phyloP scores from a whole-genome alignment of 2,888 invertebrate genomes.

The Diaprepes abbreviatus region DNA sequence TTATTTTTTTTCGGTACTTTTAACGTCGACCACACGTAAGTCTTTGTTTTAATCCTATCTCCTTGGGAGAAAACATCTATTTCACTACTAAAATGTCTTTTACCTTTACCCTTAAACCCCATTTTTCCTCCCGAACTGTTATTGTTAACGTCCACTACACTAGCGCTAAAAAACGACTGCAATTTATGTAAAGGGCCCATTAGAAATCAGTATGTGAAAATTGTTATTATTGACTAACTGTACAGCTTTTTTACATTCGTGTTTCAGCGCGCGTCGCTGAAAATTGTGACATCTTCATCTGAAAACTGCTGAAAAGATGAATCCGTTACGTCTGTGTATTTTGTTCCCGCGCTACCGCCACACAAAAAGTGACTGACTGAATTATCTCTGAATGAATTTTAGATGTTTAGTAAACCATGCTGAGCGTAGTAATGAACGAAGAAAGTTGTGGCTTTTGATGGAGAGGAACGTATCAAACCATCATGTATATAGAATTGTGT shows the following conservation, averaged over 20 bases:
- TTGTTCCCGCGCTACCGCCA: constrained; percentile 19
- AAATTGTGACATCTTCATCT: constrained; percentile 9
- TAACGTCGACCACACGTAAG: constrained; percentile 71
- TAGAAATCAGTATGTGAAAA: constrained; percentile 43
- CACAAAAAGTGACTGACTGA: constrained; percentile 23
- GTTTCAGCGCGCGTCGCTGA: constrained; percentile 10
- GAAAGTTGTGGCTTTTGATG: constrained; percentile 24
- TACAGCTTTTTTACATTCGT: background rate
- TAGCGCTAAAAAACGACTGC: constrained; percentile 73
- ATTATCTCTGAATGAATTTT: constrained; percentile 33
- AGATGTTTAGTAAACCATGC: constrained; percentile 29
- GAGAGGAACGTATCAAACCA: constrained; percentile 13
- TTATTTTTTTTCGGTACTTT: constrained; percentile 70
- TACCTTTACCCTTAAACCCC: constrained; percentile 66
- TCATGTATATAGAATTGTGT: constrained; percentile 1
- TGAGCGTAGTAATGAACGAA: constrained; percentile 28
- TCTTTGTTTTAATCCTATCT: constrained; percentile 68
- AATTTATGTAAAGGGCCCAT: constrained; percentile 76
- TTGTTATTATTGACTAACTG: background rate
- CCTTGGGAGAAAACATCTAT: constrained; percentile 66
- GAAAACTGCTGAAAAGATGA: constrained; percentile 8
- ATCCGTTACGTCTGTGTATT: background rate
- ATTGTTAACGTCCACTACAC: constrained; percentile 69
- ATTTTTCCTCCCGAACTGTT: constrained; percentile 58
- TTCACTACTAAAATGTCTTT: constrained; percentile 72